A percentile compares a stretch with the other conserved stretches of the same genome.
Conservation (phyloP, 2,113 vertebrate species). For the Melospiza melodia region DNA sequence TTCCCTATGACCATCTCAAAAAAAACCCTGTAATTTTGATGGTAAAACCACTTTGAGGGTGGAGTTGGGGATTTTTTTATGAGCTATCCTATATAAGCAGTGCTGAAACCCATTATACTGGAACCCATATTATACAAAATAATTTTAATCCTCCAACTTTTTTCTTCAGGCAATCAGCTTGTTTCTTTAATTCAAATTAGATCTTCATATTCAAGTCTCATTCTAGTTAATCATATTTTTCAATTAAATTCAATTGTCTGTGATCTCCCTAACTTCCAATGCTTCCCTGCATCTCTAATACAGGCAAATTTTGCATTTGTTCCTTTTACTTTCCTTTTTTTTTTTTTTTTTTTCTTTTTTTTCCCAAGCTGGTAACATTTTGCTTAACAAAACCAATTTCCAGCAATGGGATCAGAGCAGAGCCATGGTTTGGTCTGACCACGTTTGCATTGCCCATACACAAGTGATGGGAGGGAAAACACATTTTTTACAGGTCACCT, state of each 20-base stretch:
- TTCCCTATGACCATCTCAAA: neutral
- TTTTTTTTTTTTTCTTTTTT: neutral
- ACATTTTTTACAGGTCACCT: neutral
- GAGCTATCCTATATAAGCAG: neutral
- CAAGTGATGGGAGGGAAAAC: neutral
- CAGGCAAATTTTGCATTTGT: neutral
- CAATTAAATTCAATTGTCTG: conserved; percentile 71
- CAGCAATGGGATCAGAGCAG: neutral
- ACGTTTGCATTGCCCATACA: fast-evolving
- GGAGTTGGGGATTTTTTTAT: neutral
- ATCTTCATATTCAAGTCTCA: conserved; percentile 46
- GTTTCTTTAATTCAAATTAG: conserved; percentile 53
- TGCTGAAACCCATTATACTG: neutral
- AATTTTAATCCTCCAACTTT: neutral
- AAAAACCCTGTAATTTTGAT: neutral
- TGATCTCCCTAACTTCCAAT: conserved; percentile 54
- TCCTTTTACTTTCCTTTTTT: neutral
- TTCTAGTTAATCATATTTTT: conserved; percentile 67
- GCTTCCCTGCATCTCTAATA: conserved; percentile 22
- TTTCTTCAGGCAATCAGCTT: conserved; percentile 27
- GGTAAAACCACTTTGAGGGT: neutral
- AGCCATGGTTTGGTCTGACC: neutral
- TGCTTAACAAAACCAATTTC: neutral
- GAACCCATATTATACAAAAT: neutral
- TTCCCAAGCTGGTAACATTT: neutral